These are phyloP conservation scores for Melitaea cinxia DNA, from an alignment of 1,140 invertebrate genomes.

Conservation along the genomic window DNA sequence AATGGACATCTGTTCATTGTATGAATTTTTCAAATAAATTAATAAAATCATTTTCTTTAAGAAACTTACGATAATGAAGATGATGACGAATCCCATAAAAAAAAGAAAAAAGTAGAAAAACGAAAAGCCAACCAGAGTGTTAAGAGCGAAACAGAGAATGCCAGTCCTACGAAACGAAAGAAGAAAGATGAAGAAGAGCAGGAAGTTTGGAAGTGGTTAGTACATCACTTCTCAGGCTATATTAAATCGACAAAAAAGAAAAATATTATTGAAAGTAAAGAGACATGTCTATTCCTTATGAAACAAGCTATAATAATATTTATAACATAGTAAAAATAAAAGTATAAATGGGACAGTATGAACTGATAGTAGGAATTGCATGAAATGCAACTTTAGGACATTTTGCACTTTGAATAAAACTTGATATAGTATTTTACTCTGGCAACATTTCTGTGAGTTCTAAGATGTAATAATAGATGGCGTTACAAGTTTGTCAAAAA, in stretches of 20 bases:
- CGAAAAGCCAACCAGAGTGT: slow-evolving; percentile 49
- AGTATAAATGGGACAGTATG: background rate
- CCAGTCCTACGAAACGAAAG: slow-evolving; percentile 84
- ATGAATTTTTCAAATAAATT: too few relatives aligned
- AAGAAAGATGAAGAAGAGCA: slow-evolving; percentile 91
- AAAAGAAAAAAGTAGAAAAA: slow-evolving; percentile 72
- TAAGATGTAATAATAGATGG: slow-evolving; percentile 35
- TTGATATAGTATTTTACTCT: slow-evolving; percentile 11
- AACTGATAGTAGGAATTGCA: background rate
- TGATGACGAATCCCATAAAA: slow-evolving; percentile 83
- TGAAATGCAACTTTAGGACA: background rate
- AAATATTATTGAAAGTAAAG: background rate
- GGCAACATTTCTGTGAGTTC: background rate
- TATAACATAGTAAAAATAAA: background rate
- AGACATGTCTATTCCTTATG: too few relatives aligned
- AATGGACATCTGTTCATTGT: too few relatives aligned
- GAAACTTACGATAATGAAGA: slow-evolving; percentile 83
- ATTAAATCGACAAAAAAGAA: background rate
- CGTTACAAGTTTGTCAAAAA: slow-evolving; percentile 11
- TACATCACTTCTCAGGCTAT: slow-evolving; percentile 16
- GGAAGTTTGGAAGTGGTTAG: slow-evolving; percentile 97
- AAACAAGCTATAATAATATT: too few relatives aligned
- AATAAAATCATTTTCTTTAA: slow-evolving; percentile 10
- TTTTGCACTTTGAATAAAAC: background rate
- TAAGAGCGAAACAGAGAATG: slow-evolving; percentile 65